Evolutionary conservation across 2,113 vertebrate genomes (phyloP).

Genomic region (Paramormyrops kingsleyae): DNA sequence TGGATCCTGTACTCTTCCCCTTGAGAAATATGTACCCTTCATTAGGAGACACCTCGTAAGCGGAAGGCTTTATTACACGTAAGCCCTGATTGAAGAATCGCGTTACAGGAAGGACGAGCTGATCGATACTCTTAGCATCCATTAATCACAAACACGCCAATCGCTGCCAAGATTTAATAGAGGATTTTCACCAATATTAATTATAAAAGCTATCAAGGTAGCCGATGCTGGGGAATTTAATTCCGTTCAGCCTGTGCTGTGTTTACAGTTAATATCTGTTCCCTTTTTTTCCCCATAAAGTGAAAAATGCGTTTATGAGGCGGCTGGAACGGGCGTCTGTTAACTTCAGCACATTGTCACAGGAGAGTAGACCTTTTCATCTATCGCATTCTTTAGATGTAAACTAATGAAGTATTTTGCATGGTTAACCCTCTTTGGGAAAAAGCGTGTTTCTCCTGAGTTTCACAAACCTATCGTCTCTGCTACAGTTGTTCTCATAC

Average conservation of each 20-base stretch:
- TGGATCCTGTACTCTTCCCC: not conserved
- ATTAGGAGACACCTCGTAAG: not conserved
- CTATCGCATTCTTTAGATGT: not conserved
- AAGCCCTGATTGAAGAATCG: not conserved
- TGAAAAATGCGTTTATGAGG: not conserved
- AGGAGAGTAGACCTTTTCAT: not conserved
- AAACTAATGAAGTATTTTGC: not conserved
- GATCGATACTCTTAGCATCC: constrained; percentile 13
- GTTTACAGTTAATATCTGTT: not conserved
- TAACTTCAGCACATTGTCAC: not conserved
- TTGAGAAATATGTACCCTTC: constrained; percentile 5
- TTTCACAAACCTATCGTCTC: not conserved
- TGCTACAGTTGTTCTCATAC: not conserved
- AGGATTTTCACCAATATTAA: constrained; percentile 60
- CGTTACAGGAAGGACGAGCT: not conserved
- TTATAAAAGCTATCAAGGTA: constrained; percentile 51
- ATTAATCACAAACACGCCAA: constrained; percentile 22
- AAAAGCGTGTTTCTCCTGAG: not conserved
- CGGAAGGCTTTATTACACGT: not conserved
- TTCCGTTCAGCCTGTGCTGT: not conserved
- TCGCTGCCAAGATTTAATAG: constrained; percentile 43
- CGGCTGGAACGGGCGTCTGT: not conserved
- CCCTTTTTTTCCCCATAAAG: not conserved
- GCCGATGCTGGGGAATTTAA: constrained; percentile 31
- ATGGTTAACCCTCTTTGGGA: not conserved